phyloP scores from a whole-genome alignment of 2,113 vertebrate species.

The Pangasianodon gigas region DNA sequence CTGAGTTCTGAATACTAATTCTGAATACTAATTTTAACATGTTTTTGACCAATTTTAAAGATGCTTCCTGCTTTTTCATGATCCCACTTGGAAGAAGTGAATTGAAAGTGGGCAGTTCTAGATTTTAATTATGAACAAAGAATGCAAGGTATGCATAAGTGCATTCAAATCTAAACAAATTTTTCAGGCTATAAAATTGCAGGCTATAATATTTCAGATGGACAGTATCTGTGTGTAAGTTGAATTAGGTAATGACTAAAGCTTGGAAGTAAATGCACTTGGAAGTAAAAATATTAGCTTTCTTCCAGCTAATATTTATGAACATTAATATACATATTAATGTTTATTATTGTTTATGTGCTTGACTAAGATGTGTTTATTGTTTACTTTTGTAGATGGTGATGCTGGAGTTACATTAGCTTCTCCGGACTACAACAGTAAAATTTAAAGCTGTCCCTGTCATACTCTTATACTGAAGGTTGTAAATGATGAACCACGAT shows the following conservation, averaged over 20 bases:
- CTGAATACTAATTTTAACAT: too few species aligned
- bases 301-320: not conserved
- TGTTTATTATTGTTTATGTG: not conserved
- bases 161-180: too few species aligned
- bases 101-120: too few species aligned
- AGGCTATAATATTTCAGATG: not conserved
- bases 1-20: too few species aligned
- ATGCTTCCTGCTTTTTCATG: too few species aligned
- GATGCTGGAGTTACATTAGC: constrained; percentile 94
- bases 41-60: too few species aligned
- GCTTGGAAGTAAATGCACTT: not conserved
- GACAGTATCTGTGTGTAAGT: not conserved
- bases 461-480: constrained; percentile 96
- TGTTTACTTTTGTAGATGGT: constrained; percentile 81
- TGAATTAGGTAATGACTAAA: not conserved
- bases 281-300: not conserved
- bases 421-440: constrained; percentile 89
- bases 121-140: not conserved
- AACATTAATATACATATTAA: not conserved
- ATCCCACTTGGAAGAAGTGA: too few species aligned
- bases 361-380: not conserved
- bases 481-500: constrained; percentile 96
- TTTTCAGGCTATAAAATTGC: too few species aligned
- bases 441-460: constrained; percentile 94
- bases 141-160: not conserved